Evolutionary conservation across 2,888 invertebrate species (phyloP).

Genomic region (Caenorhabditis becei): DNA sequence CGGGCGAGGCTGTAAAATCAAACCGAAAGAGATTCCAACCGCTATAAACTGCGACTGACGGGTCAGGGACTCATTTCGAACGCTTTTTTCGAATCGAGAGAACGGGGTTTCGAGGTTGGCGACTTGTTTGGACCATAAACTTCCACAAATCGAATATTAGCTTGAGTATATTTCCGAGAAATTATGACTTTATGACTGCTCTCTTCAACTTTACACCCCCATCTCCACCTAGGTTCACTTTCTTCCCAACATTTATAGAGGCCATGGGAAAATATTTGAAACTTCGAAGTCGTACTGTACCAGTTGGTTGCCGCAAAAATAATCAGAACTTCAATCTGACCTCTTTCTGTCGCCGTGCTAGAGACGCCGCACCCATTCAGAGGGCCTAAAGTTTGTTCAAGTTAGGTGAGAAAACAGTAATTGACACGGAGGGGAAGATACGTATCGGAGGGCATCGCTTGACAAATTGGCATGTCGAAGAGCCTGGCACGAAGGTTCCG

Average conservation of each 20-base stretch:
- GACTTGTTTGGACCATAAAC: neutral
- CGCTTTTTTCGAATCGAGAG: neutral
- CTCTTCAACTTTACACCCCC: conserved; percentile 7
- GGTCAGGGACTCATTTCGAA: conserved; percentile 47
- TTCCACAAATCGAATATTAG: neutral
- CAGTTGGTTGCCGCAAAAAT: conserved; percentile 4
- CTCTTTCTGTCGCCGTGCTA: conserved; percentile 38
- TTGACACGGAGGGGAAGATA: conserved; percentile 40
- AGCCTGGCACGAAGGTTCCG: conserved; percentile 51
- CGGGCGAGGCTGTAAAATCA: conserved; percentile 43
- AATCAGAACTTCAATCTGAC: conserved; percentile 53
- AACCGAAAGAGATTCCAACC: conserved; percentile 43
- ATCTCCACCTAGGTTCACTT: neutral
- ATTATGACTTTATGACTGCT: conserved; percentile 14
- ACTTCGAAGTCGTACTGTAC: conserved; percentile 13
- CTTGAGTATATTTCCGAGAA: conserved; percentile 4
- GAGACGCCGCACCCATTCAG: conserved; percentile 19
- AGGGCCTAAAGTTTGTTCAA: conserved; percentile 50
- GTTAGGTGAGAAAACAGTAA: conserved; percentile 55
- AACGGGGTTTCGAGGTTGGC: no score
- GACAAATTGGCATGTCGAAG: conserved; percentile 56
- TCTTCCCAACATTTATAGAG: neutral
- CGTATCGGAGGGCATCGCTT: conserved; percentile 23
- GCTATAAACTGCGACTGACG: conserved; percentile 8
- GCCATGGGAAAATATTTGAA: conserved; percentile 6